phyloP scores from a whole-genome alignment of 2,888 invertebrate species.

The Margaritifera margaritifera region DNA sequence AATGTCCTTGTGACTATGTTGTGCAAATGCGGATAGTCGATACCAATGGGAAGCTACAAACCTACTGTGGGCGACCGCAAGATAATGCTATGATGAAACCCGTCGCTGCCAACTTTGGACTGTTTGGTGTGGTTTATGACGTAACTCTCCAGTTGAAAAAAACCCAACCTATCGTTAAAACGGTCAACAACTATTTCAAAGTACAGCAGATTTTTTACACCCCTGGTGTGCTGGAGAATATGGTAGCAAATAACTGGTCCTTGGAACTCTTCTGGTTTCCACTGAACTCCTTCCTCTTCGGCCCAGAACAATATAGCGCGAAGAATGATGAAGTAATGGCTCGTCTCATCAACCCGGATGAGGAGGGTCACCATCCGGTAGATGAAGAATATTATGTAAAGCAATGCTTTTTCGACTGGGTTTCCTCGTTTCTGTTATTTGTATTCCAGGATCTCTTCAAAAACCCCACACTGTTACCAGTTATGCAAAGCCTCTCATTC shows the following conservation, averaged over 20 bases:
- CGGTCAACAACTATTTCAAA: slow-evolving; percentile 7
- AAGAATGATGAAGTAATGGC: slow-evolving; percentile 12
- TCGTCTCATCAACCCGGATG: slow-evolving; percentile 11
- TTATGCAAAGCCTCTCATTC: neutral
- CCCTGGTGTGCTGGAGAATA: neutral
- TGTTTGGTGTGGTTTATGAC: slow-evolving; percentile 17
- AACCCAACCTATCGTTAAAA: slow-evolving; percentile 8
- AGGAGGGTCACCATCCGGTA: neutral
- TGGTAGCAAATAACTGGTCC: slow-evolving; percentile 15
- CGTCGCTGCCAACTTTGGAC: slow-evolving; percentile 13
- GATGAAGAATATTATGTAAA: too few species aligned
- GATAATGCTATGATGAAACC: slow-evolving; percentile 9
- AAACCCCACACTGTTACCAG: too few species aligned
- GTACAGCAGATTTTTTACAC: slow-evolving; percentile 6
- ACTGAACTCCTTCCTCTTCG: slow-evolving; percentile 2
- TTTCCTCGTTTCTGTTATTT: too few species aligned
- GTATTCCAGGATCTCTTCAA: too few species aligned
- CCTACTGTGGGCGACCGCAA: slow-evolving; percentile 4
- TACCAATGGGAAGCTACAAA: slow-evolving; percentile 7
- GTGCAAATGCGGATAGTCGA: slow-evolving; percentile 17
- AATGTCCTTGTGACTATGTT: slow-evolving; percentile 7
- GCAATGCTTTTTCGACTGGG: too few species aligned
- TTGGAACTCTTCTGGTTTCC: slow-evolving; percentile 16
- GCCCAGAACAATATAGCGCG: slow-evolving; percentile 3
- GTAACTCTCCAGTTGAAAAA: slow-evolving; percentile 9